Percentiles rank a stretch among this genome's conserved stretches.
phyloP scores from a whole-genome alignment of 2,888 invertebrate genomes.

The Trissonchulus sp. region DNA sequence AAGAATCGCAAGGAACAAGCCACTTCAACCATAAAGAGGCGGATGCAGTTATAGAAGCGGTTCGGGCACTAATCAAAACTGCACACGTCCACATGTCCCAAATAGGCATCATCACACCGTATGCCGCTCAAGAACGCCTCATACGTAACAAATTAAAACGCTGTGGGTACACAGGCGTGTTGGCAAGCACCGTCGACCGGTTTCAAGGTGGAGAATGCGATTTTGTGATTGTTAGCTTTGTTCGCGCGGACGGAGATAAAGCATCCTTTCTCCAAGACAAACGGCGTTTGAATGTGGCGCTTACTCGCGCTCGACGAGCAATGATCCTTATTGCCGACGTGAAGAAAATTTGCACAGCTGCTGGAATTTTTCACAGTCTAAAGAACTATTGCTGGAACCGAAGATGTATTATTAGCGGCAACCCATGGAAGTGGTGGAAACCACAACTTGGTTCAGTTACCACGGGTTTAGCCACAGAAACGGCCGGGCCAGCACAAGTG shows the following conservation, averaged over 20 bases:
- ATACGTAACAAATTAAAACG: too few species aligned
- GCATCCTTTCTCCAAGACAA: not conserved
- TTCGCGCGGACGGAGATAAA: not conserved
- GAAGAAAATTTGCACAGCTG: not conserved
- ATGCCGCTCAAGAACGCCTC: not conserved
- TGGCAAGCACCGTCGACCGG: not conserved
- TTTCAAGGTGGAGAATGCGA: not conserved
- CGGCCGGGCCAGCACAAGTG: too few species aligned
- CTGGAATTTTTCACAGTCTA: not conserved
- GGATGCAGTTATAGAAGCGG: not conserved
- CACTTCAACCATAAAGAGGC: not conserved
- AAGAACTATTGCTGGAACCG: not conserved
- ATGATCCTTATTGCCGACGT: too few species aligned
- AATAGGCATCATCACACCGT: slow-evolving; percentile 1
- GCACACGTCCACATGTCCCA: not conserved
- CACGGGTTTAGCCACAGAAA: too few species aligned
- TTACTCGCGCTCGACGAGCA: not conserved
- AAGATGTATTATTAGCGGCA: slow-evolving; percentile 5
- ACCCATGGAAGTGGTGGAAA: not conserved
- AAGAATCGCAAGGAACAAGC: slow-evolving; percentile 3
- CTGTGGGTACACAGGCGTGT: too few species aligned
- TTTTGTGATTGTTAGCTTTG: slow-evolving; percentile 4
- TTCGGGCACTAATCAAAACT: not conserved
- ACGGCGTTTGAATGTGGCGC: slow-evolving; percentile 6
- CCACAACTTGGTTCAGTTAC: too few species aligned